Percentiles rank a stretch among this genome's conserved stretches.
phyloP scores from a whole-genome alignment of 37 sponge, comb jelly and placozoan genomes.

The Corticium candelabrum region DNA sequence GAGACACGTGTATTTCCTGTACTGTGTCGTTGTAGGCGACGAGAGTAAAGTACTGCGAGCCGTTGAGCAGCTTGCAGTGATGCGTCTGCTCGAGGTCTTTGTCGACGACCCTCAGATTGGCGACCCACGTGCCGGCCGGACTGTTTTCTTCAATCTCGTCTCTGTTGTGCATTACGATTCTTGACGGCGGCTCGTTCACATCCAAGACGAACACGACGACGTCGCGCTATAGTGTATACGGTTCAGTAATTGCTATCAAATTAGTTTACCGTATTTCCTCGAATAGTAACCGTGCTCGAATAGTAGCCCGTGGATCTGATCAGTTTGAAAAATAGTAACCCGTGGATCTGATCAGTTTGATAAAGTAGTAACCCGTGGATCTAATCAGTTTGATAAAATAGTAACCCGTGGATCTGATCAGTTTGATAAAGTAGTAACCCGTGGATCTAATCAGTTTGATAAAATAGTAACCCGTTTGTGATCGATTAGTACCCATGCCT shows the following conservation, averaged over 20 bases:
- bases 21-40: not conserved
- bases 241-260: not conserved
- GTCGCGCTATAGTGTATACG: not conserved
- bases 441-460: no score
- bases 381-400: no score
- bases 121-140: not conserved
- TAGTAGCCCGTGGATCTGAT: no score
- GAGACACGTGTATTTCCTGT: not conserved
- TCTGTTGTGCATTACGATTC: not conserved
- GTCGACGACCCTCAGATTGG: not conserved
- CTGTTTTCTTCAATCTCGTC: not conserved
- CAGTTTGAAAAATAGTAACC: no score
- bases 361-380: no score
- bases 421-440: no score
- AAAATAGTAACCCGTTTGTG: no score
- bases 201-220: not conserved
- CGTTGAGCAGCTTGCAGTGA: not conserved
- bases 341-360: no score
- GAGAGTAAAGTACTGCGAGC: not conserved
- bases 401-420: no score
- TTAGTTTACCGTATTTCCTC: no score
- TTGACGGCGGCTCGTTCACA: constrained; percentile 7
- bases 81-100: not conserved
- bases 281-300: no score
- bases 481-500: no score